Evolutionary conservation across 2,797 vertebrate species (phyloP).

Genomic region (Propithecus perrieri): DNA sequence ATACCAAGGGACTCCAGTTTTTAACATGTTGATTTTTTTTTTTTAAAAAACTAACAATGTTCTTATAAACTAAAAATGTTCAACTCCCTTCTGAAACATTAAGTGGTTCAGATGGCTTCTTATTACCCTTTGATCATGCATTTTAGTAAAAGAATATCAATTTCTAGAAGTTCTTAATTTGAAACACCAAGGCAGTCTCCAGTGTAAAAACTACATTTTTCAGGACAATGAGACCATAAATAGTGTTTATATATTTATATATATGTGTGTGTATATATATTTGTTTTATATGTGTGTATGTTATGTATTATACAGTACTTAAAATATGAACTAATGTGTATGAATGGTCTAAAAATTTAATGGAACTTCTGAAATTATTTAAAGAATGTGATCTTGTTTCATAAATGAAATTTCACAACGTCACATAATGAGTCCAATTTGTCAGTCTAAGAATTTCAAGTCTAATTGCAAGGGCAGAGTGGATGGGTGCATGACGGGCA

Average conservation of each 20-base stretch:
- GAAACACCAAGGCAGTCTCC: background rate
- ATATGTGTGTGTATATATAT: background rate
- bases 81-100: background rate
- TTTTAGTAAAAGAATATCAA: background rate
- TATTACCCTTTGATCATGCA: background rate
- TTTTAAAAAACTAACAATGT: background rate
- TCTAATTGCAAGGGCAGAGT: background rate
- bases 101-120: background rate
- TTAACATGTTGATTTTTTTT: background rate
- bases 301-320: background rate
- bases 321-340: background rate
- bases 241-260: background rate
- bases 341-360: background rate
- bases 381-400: slow-evolving; percentile 12
- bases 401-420: slow-evolving; percentile 25
- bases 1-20: background rate
- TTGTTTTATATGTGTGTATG: background rate
- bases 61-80: background rate
- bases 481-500: background rate
- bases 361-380: slow-evolving; percentile 8
- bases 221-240: background rate
- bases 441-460: background rate
- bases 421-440: background rate
- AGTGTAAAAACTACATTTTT: background rate
- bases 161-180: background rate